Evolutionary conservation across 2,797 vertebrate genomes (phyloP).

Genomic region (Myotis planiceps): DNA sequence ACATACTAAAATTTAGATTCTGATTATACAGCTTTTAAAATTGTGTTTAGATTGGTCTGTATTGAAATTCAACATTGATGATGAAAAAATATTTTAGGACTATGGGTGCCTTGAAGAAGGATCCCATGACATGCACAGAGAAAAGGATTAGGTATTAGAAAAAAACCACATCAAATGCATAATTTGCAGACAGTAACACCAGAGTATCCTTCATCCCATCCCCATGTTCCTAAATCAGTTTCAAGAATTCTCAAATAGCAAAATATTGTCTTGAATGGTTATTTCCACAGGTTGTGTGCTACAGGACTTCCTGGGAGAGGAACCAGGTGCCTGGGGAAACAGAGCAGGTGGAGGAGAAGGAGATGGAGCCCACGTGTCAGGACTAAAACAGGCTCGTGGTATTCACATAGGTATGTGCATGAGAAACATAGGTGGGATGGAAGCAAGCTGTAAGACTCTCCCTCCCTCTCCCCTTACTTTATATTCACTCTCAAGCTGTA

Average conservation of each 20-base stretch:
- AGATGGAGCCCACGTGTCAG: not conserved
- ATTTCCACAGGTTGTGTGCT: not conserved
- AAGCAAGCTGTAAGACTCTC: rapidly evolving
- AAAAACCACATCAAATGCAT: not conserved
- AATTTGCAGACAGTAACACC: no score
- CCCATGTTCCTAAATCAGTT: not conserved
- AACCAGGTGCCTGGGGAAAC: not conserved
- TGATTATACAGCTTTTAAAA: not conserved
- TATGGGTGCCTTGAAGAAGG: not conserved
- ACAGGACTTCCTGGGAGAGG: not conserved
- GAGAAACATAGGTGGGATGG: not conserved
- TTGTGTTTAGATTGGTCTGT: not conserved
- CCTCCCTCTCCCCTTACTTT: rapidly evolving
- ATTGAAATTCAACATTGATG: not conserved
- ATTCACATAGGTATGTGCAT: rapidly evolving
- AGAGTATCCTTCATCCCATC: not conserved
- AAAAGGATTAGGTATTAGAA: not conserved
- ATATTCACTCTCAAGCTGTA: rapidly evolving
- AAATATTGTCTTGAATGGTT: not conserved
- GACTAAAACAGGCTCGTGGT: no score
- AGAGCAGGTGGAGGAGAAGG: not conserved
- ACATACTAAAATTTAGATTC: not conserved
- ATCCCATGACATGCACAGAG: rapidly evolving
- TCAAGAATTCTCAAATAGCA: not conserved
- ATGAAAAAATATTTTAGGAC: not conserved